Base-by-base conservation (phyloP, 2,113 vertebrate species). In the Apaloderma vittatum region DNA sequence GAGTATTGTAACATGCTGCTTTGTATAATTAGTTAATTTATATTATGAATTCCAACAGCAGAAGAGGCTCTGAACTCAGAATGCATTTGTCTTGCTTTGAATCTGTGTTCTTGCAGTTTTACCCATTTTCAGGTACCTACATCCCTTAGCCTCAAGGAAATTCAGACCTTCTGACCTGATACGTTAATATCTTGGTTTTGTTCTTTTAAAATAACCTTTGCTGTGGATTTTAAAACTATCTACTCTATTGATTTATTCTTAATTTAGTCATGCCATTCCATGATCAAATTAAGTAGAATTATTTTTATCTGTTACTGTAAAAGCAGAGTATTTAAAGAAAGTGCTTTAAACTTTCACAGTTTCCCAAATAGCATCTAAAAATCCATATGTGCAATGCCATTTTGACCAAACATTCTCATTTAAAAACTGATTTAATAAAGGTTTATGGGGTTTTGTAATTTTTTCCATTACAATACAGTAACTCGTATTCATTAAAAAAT, bases 301-400 rank as follows among this genome's bases (percentile, higher is more conserved):
- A 71, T 94, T 94, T 92, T 91, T 94, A 30, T 81, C 79, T 78
- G 11, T 81, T 93, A 32, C 76, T 84, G 51, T 81, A 96, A 84
- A 45, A 77, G 78, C 58, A 68, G 72, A 82, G 20, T 71, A 84
- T 93, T 94, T 96, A 89, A 95, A 92, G 71, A 70, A 88, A 86
- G 32, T 58, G 8, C 65, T 94, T 90, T 86, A 61, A 94, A 72
- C 29, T 68, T 78, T 22, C 32, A 62, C 45, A 37, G 32, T 73
- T 94, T 87, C 68, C 68, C 48, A 59, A 80, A 57, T 27, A 92
- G 29, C 16, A 9, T 92, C 68, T 84, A 71, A 84, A 92, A 91
- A 81, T 63, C 43, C 34, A 20, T 88, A 77, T 0, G 1, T 74
- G 23, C 45, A 29, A 67, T 85, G 65, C 45, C 76, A 61, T 57